Evolutionary conservation across 2,888 invertebrate genomes (phyloP).

Genomic region (Brachyptera risi): DNA sequence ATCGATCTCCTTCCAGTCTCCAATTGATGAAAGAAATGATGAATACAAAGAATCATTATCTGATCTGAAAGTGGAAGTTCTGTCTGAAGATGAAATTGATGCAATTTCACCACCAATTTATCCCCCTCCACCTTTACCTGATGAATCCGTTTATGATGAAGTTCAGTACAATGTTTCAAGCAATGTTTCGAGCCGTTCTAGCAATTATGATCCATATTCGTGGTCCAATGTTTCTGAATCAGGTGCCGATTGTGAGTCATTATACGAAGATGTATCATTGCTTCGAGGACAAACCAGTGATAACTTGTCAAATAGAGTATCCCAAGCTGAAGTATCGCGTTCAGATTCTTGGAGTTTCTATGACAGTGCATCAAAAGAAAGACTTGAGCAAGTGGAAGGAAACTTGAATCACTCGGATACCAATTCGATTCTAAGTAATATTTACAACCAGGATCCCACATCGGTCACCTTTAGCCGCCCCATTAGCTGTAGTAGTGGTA

Average conservation of each 20-base stretch:
- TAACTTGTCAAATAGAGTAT: conserved; percentile 24
- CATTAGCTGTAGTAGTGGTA: conserved; percentile 20
- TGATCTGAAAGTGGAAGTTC: conserved; percentile 37
- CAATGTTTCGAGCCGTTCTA: conserved; percentile 34
- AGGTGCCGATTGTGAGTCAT: not conserved
- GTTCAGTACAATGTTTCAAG: conserved; percentile 41
- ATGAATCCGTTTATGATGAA: conserved; percentile 54
- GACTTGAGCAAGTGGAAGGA: not conserved
- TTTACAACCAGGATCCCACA: conserved; percentile 17
- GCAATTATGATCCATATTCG: conserved; percentile 30
- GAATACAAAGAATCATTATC: conserved; percentile 37
- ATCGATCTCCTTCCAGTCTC: conserved; percentile 61
- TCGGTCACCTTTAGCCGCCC: not conserved
- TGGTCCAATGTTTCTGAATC: conserved; percentile 6
- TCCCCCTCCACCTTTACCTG: conserved; percentile 56
- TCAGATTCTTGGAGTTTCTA: conserved; percentile 54
- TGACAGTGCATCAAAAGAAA: conserved; percentile 40
- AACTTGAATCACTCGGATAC: not conserved
- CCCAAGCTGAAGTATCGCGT: conserved; percentile 42
- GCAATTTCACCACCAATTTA: conserved; percentile 50
- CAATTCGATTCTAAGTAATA: not conserved
- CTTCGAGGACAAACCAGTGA: not conserved
- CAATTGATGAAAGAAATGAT: conserved; percentile 41
- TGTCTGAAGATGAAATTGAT: conserved; percentile 39
- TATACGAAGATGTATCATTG: conserved; percentile 10